Evolutionary conservation across 2,797 vertebrate species (phyloP).

Genomic region (Tenualosa ilisha): DNA sequence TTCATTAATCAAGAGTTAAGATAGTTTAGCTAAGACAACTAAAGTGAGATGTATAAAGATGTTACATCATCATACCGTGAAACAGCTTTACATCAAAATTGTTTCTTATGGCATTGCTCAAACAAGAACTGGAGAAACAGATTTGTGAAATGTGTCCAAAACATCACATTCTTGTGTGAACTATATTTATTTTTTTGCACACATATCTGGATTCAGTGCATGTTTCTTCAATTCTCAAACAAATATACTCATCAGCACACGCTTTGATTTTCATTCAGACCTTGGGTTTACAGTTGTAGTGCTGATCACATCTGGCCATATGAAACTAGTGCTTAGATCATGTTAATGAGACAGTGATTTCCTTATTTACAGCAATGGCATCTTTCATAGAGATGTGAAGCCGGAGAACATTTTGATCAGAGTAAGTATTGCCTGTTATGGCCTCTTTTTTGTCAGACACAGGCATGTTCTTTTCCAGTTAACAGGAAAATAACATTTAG

Average conservation of each 20-base stretch:
- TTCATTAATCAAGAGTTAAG: background rate
- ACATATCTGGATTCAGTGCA: too few species aligned
- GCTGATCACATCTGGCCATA: background rate
- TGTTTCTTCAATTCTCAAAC: too few species aligned
- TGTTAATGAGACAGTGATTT: background rate
- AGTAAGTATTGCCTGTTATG: conserved; percentile 64
- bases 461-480: background rate
- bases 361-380: conserved; percentile 75
- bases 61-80: background rate
- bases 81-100: background rate
- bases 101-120: background rate
- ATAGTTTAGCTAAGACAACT: background rate
- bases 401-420: conserved; percentile 89
- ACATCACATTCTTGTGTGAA: too few species aligned
- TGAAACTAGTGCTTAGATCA: background rate
- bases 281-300: background rate
- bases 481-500: background rate
- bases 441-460: background rate
- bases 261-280: background rate
- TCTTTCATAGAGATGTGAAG: conserved; percentile 91
- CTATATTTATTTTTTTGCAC: too few species aligned
- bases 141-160: too few species aligned
- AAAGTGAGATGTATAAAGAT: background rate
- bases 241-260: too few species aligned
- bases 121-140: background rate